These are phyloP conservation scores for Zoanthus sociatus DNA, from an alignment of 92 coral and sea anemone species.

Conservation along the genomic window DNA sequence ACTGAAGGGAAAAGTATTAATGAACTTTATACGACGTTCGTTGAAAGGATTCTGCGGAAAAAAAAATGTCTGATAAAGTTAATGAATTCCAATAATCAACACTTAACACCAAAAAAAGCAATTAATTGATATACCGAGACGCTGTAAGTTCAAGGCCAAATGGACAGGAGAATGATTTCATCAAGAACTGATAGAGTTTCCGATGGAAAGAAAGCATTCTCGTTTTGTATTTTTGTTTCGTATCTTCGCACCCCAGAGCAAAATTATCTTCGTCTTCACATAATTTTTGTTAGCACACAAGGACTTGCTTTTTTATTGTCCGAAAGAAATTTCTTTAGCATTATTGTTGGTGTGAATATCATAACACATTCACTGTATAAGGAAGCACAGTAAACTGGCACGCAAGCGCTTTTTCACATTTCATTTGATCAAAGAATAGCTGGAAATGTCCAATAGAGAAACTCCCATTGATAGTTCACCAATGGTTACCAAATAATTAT, in stretches of 20 bases:
- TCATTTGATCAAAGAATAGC: background rate
- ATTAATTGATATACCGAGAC: background rate
- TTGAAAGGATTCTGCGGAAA: background rate
- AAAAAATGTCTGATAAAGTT: background rate
- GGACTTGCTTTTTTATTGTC: background rate
- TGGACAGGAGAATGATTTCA: background rate
- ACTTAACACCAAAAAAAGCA: background rate
- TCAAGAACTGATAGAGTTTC: conserved; percentile 1
- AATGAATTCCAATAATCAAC: background rate
- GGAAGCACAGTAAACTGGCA: conserved; percentile 3
- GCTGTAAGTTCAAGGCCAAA: background rate
- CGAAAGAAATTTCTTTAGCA: background rate
- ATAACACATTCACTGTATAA: background rate
- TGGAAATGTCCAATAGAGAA: background rate
- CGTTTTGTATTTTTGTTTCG: too few relatives aligned
- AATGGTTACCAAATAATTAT: background rate
- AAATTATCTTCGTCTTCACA: background rate
- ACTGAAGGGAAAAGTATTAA: background rate
- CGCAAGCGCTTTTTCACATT: background rate
- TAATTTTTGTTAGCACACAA: background rate
- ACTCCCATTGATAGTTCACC: background rate
- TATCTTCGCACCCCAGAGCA: background rate
- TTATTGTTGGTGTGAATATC: background rate
- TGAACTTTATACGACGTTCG: too few relatives aligned
- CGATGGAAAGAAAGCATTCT: conserved; percentile 7